A percentile compares a stretch with the other conserved stretches of the same genome.
Conservation (phyloP, 2,113 vertebrate species). For the Maccullochella peelii region DNA sequence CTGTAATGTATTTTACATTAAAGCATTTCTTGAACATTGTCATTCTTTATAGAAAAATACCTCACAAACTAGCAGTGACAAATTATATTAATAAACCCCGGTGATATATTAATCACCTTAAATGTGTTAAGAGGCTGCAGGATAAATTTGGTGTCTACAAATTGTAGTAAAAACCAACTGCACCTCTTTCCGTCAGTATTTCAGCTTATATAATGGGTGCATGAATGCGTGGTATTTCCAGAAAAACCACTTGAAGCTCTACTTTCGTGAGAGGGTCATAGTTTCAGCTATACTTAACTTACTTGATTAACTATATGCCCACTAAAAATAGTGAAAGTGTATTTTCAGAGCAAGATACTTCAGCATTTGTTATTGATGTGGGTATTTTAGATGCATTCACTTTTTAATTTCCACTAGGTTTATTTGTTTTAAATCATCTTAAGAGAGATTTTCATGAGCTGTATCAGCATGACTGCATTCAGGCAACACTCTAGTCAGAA, state of each 20-base stretch:
- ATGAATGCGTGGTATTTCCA: not conserved
- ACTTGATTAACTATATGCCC: not conserved
- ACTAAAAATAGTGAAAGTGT: not conserved
- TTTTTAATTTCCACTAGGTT: not conserved
- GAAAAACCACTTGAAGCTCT: constrained; percentile 13
- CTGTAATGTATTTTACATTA: too few relatives aligned
- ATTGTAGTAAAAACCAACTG: constrained; percentile 1
- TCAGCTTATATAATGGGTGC: constrained; percentile 17
- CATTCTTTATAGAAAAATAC: not conserved
- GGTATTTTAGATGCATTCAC: not conserved
- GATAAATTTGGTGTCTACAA: not conserved
- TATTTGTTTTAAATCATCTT: constrained; percentile 22
- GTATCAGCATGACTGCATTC: constrained; percentile 7
- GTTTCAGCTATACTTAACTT: not conserved
- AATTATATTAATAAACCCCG: not conserved
- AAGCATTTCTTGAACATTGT: not conserved
- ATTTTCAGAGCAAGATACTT: not conserved
- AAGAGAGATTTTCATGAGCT: constrained; percentile 13
- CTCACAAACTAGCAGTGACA: not conserved
- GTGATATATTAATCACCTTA: not conserved
- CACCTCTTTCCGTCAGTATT: not conserved
- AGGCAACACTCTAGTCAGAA: not conserved
- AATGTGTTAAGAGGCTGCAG: constrained; percentile 11
- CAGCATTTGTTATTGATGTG: not conserved
- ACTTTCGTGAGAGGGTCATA: not conserved